A percentile compares a stretch with the other conserved stretches of the same genome.
Conservation (phyloP, 2,888 invertebrate species). For the Sycophila texana region DNA sequence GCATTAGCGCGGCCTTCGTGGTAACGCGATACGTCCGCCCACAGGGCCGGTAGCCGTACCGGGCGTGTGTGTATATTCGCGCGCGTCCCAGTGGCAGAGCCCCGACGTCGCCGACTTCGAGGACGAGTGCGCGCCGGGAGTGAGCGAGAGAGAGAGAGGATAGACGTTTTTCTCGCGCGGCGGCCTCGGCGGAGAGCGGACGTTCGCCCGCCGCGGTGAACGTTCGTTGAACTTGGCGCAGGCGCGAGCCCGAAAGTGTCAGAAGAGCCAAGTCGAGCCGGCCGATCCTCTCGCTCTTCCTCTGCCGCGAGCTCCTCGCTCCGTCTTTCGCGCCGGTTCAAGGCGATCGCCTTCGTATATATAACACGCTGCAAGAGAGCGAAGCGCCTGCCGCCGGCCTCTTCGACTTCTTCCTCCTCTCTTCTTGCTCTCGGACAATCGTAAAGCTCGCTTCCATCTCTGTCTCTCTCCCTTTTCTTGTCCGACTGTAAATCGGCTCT, state of each 20-base stretch:
- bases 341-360: conserved; percentile 48
- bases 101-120: conserved; percentile 27
- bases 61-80: background rate
- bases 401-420: background rate
- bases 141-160: conserved; percentile 16
- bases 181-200: conserved; percentile 56
- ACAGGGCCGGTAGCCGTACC: conserved; percentile 20
- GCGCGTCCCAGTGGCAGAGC: background rate
- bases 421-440: conserved; percentile 31
- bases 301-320: conserved; percentile 53
- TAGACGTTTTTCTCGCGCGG: conserved; percentile 27
- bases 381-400: background rate
- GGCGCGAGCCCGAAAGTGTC: conserved; percentile 59
- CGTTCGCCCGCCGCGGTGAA: conserved; percentile 59
- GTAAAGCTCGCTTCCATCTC: conserved; percentile 32
- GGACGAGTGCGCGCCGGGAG: conserved; percentile 3
- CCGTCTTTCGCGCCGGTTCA: conserved; percentile 48
- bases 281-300: conserved; percentile 53
- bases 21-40: conserved; percentile 51
- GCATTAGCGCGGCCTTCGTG: conserved; percentile 14
- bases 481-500: conserved; percentile 36
- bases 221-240: conserved; percentile 62
- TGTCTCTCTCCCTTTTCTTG: background rate
- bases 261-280: conserved; percentile 60
- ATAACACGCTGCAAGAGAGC: background rate